Conservation (phyloP, 2,113 vertebrate species). For the Centrocercus urophasianus region DNA sequence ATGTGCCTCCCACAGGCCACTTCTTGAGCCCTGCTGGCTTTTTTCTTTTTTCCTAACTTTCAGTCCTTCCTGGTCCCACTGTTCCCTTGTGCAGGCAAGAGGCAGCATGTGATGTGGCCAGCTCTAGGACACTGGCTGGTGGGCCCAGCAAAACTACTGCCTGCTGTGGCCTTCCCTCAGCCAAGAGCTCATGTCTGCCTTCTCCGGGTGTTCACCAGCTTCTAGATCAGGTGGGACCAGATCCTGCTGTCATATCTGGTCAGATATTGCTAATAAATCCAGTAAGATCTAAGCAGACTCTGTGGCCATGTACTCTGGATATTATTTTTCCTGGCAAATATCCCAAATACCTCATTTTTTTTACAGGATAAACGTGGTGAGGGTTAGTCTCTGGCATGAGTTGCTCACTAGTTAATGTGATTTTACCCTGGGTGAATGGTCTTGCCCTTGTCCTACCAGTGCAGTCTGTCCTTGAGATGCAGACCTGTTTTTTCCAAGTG, state of each 20-base stretch:
- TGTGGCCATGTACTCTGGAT: not conserved
- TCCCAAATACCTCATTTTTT: not conserved
- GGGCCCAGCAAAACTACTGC: not conserved
- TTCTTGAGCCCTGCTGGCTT: not conserved
- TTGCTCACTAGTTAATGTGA: not conserved
- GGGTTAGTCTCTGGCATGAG: not conserved
- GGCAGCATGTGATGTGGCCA: not conserved
- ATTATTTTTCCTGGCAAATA: not conserved
- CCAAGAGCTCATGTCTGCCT: not conserved
- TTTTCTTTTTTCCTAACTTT: not conserved
- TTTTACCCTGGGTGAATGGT: not conserved
- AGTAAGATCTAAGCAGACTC: accelerated
- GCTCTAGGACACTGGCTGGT: not conserved
- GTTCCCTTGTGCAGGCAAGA: not conserved
- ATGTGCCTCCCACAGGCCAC: not conserved
- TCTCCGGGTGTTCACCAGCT: not conserved
- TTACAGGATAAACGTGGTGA: not conserved
- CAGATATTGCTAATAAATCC: not conserved
- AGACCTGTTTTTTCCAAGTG: not conserved
- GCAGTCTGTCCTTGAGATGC: not conserved
- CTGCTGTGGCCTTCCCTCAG: not conserved
- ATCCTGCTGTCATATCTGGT: not conserved
- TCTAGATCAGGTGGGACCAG: not conserved
- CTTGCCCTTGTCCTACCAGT: not conserved
- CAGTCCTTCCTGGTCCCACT: not conserved